Evolutionary conservation across 2,113 vertebrate genomes (phyloP).

Genomic region (Pampusana beccarii): DNA sequence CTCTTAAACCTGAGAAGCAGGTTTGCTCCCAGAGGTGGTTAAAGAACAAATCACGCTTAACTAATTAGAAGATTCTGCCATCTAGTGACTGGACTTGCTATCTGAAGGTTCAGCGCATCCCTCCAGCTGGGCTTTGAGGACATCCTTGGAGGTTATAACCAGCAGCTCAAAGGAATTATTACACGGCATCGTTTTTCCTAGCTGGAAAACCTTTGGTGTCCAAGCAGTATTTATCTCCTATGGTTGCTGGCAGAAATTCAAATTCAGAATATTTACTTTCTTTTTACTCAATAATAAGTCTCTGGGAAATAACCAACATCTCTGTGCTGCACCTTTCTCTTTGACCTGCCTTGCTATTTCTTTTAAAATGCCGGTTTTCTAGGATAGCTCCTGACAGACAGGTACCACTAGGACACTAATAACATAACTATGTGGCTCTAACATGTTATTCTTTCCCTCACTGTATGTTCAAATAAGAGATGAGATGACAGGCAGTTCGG

Average conservation of each 20-base stretch:
- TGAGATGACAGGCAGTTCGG: background rate
- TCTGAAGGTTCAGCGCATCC: background rate
- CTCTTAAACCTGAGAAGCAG: background rate
- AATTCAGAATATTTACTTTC: background rate
- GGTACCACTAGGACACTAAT: background rate
- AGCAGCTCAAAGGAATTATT: background rate
- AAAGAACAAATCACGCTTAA: background rate
- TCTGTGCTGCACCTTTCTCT: background rate
- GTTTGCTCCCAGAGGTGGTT: background rate
- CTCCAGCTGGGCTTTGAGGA: background rate
- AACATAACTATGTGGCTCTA: background rate
- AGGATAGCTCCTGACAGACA: constrained; percentile 3
- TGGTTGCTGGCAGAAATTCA: background rate
- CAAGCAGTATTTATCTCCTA: background rate
- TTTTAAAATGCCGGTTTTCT: background rate
- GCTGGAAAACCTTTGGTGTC: background rate
- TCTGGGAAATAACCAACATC: background rate
- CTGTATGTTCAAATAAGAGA: background rate
- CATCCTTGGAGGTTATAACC: background rate
- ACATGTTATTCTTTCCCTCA: background rate
- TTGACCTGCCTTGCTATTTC: background rate
- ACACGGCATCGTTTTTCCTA: background rate
- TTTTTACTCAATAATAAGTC: background rate
- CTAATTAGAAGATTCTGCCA: constrained; percentile 65
- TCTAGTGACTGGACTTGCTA: background rate